phyloP scores from a whole-genome alignment of 2,113 vertebrate species.

The Aramus guarauna region DNA sequence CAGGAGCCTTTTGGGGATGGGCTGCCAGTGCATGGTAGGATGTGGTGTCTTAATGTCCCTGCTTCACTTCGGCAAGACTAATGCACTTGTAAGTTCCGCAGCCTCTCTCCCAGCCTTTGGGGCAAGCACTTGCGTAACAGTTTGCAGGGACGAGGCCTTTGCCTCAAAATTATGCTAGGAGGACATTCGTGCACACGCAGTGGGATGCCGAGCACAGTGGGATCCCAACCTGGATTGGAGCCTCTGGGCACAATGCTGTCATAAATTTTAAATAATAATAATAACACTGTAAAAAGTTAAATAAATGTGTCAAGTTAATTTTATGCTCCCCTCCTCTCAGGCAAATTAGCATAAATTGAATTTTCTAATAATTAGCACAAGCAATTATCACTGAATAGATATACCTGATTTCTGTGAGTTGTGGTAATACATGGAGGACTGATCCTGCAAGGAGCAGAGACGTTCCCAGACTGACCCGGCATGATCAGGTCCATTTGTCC shows the following conservation, averaged over 20 bases:
- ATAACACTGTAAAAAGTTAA: constrained; percentile 33
- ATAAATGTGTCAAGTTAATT: constrained; percentile 61
- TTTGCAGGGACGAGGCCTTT: background rate
- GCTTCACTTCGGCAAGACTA: background rate
- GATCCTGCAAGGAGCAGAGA: background rate
- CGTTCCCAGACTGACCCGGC: background rate
- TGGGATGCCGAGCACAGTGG: background rate
- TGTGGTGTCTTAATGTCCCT: background rate
- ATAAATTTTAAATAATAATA: constrained; percentile 32
- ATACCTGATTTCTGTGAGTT: background rate
- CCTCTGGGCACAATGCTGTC: constrained; percentile 4
- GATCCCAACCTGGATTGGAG: background rate
- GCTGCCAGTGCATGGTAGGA: background rate
- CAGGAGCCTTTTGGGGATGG: background rate
- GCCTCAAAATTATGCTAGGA: background rate
- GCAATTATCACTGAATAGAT: background rate
- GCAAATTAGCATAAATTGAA: constrained; percentile 30
- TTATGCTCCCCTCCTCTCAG: constrained; percentile 37
- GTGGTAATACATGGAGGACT: background rate
- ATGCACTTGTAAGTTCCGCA: background rate
- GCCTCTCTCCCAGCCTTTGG: accelerated
- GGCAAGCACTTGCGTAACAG: background rate
- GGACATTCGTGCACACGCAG: accelerated
- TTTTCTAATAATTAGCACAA: constrained; percentile 43
- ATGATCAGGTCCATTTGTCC: background rate